Evolutionary conservation across 2,113 vertebrate species (phyloP).

Genomic region (Brachionichthys hirsutus): DNA sequence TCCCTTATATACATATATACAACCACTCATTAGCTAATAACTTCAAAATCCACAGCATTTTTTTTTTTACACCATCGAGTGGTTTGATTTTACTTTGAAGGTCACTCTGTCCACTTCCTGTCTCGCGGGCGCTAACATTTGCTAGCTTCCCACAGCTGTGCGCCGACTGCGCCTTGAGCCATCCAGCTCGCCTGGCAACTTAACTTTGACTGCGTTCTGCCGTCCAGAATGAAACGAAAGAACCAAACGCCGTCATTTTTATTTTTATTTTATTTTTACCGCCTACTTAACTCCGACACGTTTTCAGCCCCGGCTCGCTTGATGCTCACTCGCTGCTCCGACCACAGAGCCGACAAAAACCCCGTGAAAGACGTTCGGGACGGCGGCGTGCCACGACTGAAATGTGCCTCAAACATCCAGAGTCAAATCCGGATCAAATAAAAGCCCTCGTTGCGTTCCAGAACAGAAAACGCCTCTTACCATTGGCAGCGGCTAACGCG

Average conservation of each 20-base stretch:
- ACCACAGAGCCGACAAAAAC: slow-evolving; percentile 9
- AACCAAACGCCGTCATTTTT: no score
- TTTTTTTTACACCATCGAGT: no score
- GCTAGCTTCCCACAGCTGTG: slow-evolving; percentile 17
- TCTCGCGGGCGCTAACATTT: no score
- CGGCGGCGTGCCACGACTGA: slow-evolving; percentile 16
- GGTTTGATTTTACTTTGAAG: slow-evolving; percentile 15
- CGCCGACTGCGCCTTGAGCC: slow-evolving; percentile 37
- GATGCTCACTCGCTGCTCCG: slow-evolving; percentile 28
- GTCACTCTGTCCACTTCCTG: no score
- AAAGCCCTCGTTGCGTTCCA: no score
- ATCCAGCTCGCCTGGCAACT: neutral
- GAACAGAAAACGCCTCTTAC: slow-evolving; percentile 37
- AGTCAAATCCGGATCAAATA: no score
- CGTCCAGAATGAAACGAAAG: no score
- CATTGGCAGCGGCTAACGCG: slow-evolving; percentile 50
- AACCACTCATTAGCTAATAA: no score
- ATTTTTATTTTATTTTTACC: no score
- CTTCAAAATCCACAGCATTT: no score
- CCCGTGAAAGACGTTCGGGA: slow-evolving; percentile 39
- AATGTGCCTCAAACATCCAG: neutral
- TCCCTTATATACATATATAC: no score
- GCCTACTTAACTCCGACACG: neutral
- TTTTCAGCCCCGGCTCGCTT: slow-evolving; percentile 11
- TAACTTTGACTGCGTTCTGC: neutral